Conservation (phyloP, 2,113 vertebrate genomes). For the Oryzias woworae region DNA sequence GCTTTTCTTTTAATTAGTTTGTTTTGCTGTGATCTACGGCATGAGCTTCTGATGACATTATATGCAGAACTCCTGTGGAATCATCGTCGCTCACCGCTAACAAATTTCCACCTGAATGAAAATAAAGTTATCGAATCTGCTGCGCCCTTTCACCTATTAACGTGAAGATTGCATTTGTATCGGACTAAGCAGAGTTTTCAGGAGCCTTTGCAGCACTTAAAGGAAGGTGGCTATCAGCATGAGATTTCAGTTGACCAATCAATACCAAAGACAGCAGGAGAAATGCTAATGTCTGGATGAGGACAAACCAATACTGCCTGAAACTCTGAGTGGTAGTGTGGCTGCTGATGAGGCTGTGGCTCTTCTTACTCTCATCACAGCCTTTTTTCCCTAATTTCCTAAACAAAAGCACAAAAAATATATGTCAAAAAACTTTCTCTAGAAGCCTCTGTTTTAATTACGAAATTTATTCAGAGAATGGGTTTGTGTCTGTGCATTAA, state of each 20-base stretch:
- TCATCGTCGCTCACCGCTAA: background rate
- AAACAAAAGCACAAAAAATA: slow-evolving; percentile 1
- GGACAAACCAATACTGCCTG: slow-evolving; percentile 11
- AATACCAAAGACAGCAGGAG: slow-evolving; percentile 41
- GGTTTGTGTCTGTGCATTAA: background rate
- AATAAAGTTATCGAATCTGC: slow-evolving; percentile 7
- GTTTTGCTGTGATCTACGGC: slow-evolving; percentile 8
- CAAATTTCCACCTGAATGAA: slow-evolving; percentile 5
- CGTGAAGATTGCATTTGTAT: slow-evolving; percentile 21
- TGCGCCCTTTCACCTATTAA: slow-evolving; percentile 10
- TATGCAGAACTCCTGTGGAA: background rate
- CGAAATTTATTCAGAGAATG: no score
- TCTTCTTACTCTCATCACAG: slow-evolving; percentile 7
- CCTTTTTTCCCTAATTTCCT: background rate
- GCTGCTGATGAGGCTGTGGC: slow-evolving; percentile 8
- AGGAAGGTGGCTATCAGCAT: slow-evolving; percentile 43
- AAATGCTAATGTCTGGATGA: slow-evolving; percentile 37
- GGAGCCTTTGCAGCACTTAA: slow-evolving; percentile 27
- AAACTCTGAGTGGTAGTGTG: slow-evolving; percentile 9
- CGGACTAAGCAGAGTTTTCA: slow-evolving; percentile 15
- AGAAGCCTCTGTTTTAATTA: no score
- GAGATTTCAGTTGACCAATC: slow-evolving; percentile 40
- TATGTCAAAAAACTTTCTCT: background rate
- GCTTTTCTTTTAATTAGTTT: slow-evolving; percentile 31
- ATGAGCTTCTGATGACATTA: background rate